Evolutionary conservation across 92 coral and sea anemone genomes (phyloP).

Genomic region (Epizoanthus stellaris): DNA sequence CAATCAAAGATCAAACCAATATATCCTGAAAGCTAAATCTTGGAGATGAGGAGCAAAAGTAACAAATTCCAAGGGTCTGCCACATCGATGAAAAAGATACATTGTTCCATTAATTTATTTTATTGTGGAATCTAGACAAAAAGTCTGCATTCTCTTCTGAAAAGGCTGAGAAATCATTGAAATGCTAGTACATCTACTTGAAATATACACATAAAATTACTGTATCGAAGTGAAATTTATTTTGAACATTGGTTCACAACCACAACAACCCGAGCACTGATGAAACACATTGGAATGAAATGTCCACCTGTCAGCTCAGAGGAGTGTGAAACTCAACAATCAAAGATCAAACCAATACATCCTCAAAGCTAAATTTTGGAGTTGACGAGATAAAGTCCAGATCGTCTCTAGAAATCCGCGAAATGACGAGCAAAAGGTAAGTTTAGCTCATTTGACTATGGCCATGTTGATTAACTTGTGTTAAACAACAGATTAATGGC

Average conservation of each 20-base stretch:
- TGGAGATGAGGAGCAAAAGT: not conserved
- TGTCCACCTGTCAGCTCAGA: not conserved
- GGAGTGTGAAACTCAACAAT: not conserved
- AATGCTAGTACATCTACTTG: not conserved
- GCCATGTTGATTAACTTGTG: too few species aligned
- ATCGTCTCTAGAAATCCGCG: too few species aligned
- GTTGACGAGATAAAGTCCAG: not conserved
- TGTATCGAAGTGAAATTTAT: not conserved
- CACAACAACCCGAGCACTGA: not conserved
- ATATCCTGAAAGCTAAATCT: not conserved
- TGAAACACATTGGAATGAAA: not conserved
- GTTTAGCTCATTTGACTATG: too few species aligned
- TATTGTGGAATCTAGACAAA: constrained; percentile 12
- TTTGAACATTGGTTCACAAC: not conserved
- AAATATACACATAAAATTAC: too few species aligned
- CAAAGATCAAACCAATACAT: not conserved
- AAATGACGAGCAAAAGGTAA: too few species aligned
- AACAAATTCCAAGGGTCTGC: not conserved
- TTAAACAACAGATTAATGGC: too few species aligned
- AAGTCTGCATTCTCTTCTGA: not conserved
- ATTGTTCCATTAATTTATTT: constrained; percentile 10
- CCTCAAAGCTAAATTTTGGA: not conserved
- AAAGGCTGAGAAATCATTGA: not conserved
- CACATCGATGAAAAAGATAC: not conserved
- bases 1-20: not conserved